phyloP scores from a whole-genome alignment of 1,140 invertebrate genomes.

The Chironomus striatipennis region DNA sequence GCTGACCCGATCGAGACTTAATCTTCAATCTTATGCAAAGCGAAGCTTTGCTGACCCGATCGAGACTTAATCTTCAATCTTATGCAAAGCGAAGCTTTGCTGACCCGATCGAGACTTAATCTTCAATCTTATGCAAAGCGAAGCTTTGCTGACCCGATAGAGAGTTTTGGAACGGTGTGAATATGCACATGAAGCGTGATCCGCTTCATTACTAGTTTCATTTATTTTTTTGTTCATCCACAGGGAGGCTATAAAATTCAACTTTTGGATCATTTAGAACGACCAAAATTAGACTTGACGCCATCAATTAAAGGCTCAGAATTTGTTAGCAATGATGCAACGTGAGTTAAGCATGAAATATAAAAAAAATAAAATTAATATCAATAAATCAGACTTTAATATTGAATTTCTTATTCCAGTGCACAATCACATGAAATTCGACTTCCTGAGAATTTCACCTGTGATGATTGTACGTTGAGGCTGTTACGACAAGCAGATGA shows the following conservation, averaged over 20 bases:
- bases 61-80: too few relatives aligned
- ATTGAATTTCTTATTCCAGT: slow-evolving; percentile 43
- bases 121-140: too few relatives aligned
- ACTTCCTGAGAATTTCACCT: slow-evolving; percentile 73
- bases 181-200: too few relatives aligned
- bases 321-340: slow-evolving; percentile 69
- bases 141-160: too few relatives aligned
- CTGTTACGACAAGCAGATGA: slow-evolving; percentile 81
- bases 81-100: too few relatives aligned
- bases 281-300: slow-evolving; percentile 73
- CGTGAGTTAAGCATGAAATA: slow-evolving; percentile 46
- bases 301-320: slow-evolving; percentile 68
- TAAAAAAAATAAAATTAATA: slow-evolving; percentile 22
- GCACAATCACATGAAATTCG: slow-evolving; percentile 70
- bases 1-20: too few relatives aligned
- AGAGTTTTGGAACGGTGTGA: too few relatives aligned
- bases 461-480: slow-evolving; percentile 81
- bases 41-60: too few relatives aligned
- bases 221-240: slow-evolving; percentile 36
- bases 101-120: too few relatives aligned
- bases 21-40: too few relatives aligned
- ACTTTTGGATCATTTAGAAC: slow-evolving; percentile 69
- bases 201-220: too few relatives aligned
- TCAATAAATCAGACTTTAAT: neutral
- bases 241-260: slow-evolving; percentile 82